These are phyloP conservation scores for Uria lomvia DNA, from an alignment of 2,113 vertebrate species.

Conservation along the genomic window DNA sequence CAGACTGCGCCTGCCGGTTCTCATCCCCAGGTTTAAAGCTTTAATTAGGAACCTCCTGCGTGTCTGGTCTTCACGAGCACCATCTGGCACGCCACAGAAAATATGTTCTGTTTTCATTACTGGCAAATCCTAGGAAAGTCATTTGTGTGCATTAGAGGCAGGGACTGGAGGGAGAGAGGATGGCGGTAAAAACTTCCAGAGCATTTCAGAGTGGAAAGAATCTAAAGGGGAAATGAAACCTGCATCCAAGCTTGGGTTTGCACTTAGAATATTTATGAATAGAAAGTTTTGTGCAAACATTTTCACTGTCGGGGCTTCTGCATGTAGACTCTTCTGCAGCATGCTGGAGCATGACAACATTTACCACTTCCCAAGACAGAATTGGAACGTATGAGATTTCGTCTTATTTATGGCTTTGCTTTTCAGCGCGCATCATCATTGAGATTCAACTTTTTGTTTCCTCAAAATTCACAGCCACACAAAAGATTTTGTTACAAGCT, in stretches of 20 bases:
- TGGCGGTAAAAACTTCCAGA: not conserved
- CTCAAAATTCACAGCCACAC: not conserved
- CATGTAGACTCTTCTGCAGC: not conserved
- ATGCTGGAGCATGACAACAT: not conserved
- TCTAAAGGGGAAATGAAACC: not conserved
- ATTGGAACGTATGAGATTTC: not conserved
- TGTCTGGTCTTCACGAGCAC: slow-evolving; percentile 68
- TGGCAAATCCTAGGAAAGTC: slow-evolving; percentile 53
- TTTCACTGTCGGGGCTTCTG: not conserved
- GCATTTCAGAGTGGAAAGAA: not conserved
- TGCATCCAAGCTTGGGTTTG: not conserved
- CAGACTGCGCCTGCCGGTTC: slow-evolving; percentile 63
- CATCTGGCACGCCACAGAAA: slow-evolving; percentile 72
- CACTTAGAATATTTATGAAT: not conserved
- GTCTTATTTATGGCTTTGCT: not conserved
- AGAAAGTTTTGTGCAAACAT: not conserved
- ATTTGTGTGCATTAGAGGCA: not conserved
- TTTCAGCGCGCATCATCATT: not conserved
- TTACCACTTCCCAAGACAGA: not conserved
- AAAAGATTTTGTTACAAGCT: not conserved
- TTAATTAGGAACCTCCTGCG: slow-evolving; percentile 75
- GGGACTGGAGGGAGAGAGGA: not conserved
- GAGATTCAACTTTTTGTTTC: not conserved
- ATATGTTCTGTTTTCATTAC: slow-evolving; percentile 53
- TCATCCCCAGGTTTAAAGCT: slow-evolving; percentile 71